Base-by-base conservation (phyloP, 1,140 invertebrate genomes). In the Zaprionus gabonicus region DNA sequence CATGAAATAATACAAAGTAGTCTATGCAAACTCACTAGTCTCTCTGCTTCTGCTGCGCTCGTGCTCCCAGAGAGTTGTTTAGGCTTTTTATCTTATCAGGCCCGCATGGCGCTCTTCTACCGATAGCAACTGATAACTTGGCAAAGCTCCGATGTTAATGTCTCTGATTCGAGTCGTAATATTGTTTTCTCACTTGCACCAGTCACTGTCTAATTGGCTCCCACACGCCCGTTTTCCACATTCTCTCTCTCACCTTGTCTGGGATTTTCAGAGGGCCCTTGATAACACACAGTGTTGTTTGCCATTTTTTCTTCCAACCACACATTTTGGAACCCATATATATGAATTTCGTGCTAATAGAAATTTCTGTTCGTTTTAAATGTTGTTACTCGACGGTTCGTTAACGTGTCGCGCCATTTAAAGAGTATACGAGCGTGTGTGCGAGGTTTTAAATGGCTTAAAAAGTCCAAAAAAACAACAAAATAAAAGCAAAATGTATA, bases 361-460 rank as follows among this genome's bases (percentile, higher is more conserved):
- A 82, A 85, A 69, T 80, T 91, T 91, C 84, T 78, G 84, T 67
- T 88, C 82, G 77, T 83, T 91, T 90, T 27, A 49, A 62, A 80
- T 71, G 73, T 75, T 57, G 62, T 62, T 78, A 60, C 51, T 71
- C 78, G 81, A 73, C 82, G 71, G 59, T 68, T 72, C 20, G 41
- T 72, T 34, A 31, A 27, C 38, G 23, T 38, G n/a, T 46, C 51
- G 9, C 28, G n/a, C 15, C 51, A 25, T 20, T 36, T 15, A 51
- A 58, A 57, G 28, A 59, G 41, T 65, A 7, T 46, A 13, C 2
- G 49, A 36, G 58, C 41, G 56, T 55, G 46, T 68, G 25, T 67
- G 38, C 23, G 74, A 25, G 68, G 71, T 58, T 68, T 73, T 69
- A 56, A 55, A 78, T 80, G 82, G 82, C 75, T 76, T 71, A 46